Conservation (phyloP, 2,888 invertebrate species). For the Trissoscelio sp. region DNA sequence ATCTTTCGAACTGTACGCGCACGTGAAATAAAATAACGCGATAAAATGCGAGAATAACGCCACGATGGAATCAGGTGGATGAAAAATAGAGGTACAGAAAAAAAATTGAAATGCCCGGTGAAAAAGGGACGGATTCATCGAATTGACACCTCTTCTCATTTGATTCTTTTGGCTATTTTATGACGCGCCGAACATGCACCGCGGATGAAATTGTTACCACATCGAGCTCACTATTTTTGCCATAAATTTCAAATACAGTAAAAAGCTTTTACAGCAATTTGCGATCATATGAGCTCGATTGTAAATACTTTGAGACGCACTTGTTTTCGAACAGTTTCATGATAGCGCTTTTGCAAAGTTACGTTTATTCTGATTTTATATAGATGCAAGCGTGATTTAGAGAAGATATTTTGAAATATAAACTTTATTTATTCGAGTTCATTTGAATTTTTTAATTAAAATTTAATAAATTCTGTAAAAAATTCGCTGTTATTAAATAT, state of each 20-base stretch:
- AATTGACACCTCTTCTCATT: slow-evolving; percentile 51
- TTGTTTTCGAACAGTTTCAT: slow-evolving; percentile 12
- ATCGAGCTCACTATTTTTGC: slow-evolving; percentile 28
- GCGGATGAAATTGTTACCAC: slow-evolving; percentile 14
- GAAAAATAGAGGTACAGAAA: slow-evolving; percentile 27
- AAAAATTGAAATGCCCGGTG: slow-evolving; percentile 6
- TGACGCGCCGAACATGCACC: slow-evolving; percentile 18
- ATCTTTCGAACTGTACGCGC: slow-evolving; percentile 74
- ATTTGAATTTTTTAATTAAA: too few relatives aligned
- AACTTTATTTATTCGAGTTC: too few relatives aligned
- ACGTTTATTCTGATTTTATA: slow-evolving; percentile 3
- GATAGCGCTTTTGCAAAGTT: not conserved
- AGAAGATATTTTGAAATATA: too few relatives aligned
- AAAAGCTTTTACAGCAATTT: slow-evolving; percentile 50
- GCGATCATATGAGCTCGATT: slow-evolving; percentile 28
- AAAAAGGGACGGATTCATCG: slow-evolving; percentile 41
- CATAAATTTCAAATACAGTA: slow-evolving; percentile 52
- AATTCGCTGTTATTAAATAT: too few relatives aligned
- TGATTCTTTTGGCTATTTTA: slow-evolving; percentile 44
- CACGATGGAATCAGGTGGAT: slow-evolving; percentile 33
- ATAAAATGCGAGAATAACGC: slow-evolving; percentile 71
- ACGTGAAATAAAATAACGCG: slow-evolving; percentile 79
- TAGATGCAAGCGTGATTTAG: not conserved
- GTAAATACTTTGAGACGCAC: slow-evolving; percentile 32
- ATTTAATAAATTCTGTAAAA: too few relatives aligned